Conservation (phyloP, 2,113 vertebrate species). For the Hemibagrus wyckioides region DNA sequence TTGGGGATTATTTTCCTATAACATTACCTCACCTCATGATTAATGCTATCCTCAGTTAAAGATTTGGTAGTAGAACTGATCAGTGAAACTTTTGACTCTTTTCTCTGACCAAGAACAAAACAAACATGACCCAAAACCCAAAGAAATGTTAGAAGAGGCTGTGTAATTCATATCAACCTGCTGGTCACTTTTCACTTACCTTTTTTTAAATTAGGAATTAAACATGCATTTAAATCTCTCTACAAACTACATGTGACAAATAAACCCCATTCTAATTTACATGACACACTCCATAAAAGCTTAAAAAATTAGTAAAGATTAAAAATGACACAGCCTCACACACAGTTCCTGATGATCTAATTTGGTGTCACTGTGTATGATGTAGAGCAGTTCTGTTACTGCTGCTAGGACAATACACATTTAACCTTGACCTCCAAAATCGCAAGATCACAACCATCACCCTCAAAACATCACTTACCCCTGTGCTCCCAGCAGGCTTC, state of each 20-base stretch:
- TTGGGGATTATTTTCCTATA: not conserved
- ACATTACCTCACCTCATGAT: not conserved
- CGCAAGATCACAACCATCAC: slow-evolving; percentile 4
- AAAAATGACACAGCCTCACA: not conserved
- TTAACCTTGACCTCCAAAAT: slow-evolving; percentile 39
- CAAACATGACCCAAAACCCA: too few species aligned
- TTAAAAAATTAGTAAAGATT: not conserved
- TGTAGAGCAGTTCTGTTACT: not conserved
- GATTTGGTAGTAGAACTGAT: too few species aligned
- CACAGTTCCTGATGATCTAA: not conserved
- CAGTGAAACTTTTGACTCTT: not conserved
- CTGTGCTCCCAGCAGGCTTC: slow-evolving; percentile 22
- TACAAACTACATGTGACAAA: not conserved
- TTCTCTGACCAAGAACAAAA: not conserved
- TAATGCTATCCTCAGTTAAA: not conserved
- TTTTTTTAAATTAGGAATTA: not conserved
- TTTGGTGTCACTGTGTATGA: not conserved
- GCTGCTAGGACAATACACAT: slow-evolving; percentile 31
- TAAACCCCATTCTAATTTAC: not conserved
- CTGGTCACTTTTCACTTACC: too few species aligned
- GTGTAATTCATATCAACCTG: not conserved
- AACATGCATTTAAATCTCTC: not conserved
- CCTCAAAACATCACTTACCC: slow-evolving; percentile 24
- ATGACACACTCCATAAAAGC: not conserved
- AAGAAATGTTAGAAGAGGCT: too few species aligned